These are phyloP conservation scores for Chamaetylas fuelleborni DNA, from an alignment of 2,113 vertebrate species.

Conservation along the genomic window DNA sequence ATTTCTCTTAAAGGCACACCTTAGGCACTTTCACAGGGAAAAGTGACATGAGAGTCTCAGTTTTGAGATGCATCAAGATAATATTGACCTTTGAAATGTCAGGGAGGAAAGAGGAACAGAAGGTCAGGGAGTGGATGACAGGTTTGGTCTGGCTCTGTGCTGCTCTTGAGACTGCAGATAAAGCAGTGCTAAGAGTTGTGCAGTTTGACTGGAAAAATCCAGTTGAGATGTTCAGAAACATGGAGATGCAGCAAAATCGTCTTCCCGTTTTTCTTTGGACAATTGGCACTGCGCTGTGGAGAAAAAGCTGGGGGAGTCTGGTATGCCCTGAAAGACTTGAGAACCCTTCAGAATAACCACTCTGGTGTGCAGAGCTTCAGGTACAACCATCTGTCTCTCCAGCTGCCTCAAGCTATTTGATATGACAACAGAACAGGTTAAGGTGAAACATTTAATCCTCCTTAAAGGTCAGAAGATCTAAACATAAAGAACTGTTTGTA, in stretches of 20 bases:
- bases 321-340: neutral
- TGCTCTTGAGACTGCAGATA: neutral
- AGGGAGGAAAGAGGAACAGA: neutral
- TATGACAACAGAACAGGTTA: neutral
- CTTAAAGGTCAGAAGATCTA: neutral
- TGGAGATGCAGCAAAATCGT: neutral
- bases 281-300: neutral
- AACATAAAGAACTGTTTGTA: neutral
- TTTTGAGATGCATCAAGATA: neutral
- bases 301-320: neutral
- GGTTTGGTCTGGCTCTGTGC: neutral
- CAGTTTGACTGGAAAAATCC: neutral
- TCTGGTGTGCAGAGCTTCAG: neutral
- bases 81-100: neutral
- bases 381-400: neutral
- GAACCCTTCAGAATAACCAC: neutral
- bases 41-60: neutral
- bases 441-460: neutral
- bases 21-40: neutral
- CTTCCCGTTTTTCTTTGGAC: neutral
- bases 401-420: neutral
- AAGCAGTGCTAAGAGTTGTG: neutral
- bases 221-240: fast-evolving
- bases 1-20: neutral
- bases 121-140: neutral